Evolutionary conservation across 53 echinoderm and acorn worm genomes (phyloP), one percentile per base, ranked within the genome.

Genomic region (Astropecten irregularis): DNA sequence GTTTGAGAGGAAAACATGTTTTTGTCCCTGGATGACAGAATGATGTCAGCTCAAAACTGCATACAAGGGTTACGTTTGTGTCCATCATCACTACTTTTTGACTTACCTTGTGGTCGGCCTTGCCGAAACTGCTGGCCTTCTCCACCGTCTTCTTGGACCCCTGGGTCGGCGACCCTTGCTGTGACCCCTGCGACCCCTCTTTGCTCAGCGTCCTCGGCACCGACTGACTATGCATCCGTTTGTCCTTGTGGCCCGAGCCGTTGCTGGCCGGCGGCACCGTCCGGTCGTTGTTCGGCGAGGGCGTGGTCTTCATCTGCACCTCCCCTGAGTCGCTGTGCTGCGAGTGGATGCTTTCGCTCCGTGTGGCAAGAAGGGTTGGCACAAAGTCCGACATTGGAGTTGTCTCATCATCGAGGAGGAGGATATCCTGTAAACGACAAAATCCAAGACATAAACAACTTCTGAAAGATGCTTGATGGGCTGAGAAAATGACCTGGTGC

Each of bases 41-140:
- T n/a, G n/a, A n/a, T n/a, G n/a, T n/a, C n/a, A n/a, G n/a, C n/a
- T n/a, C n/a, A n/a, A n/a, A n/a, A n/a, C n/a, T n/a, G n/a, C n/a
- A n/a, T n/a, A n/a, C n/a, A n/a, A n/a, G n/a, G n/a, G n/a, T n/a
- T n/a, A n/a, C n/a, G n/a, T n/a, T n/a, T n/a, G n/a, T n/a, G n/a
- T n/a, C n/a, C n/a, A n/a, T n/a, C n/a, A n/a, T n/a, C n/a, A n/a
- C n/a, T n/a, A n/a, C n/a, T n/a, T 30, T 9, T 2, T 69, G 25
- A 40, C 51, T 71, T 88, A 88, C 88, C 70, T 69, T 82, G 34
- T 88, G 82, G 46, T 88, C 88, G 68, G 88, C 88, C 66, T 88
- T 81, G 38, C 88, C 88, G 69, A 82, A 81, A 71, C 88, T 88
- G 70, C 82, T 82, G 49, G 70, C 70, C 88, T 82, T 88, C 37